A percentile compares a stretch with the other conserved stretches of the same genome.
Conservation (phyloP, 2,797 vertebrate species). For the Sparidentex hasta region DNA sequence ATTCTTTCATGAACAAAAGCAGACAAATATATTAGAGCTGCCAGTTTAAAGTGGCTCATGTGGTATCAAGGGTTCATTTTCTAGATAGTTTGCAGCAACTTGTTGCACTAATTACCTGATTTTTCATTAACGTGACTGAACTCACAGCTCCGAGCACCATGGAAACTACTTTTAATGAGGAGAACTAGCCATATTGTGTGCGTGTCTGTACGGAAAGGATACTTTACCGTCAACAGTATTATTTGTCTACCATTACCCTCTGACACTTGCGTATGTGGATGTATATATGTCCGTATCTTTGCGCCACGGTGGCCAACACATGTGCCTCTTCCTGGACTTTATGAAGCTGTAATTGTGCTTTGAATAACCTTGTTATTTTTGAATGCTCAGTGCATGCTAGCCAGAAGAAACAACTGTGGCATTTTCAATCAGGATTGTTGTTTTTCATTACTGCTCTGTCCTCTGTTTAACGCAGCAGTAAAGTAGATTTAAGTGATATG, state of each 20-base stretch:
- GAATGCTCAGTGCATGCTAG: constrained; percentile 28
- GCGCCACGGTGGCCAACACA: not conserved
- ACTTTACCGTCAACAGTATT: not conserved
- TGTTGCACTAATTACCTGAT: constrained; percentile 44
- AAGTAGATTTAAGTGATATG: constrained; percentile 56
- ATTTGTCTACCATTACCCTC: not conserved
- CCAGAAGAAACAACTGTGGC: constrained; percentile 37
- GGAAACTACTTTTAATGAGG: constrained; percentile 53
- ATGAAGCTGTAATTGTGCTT: constrained; percentile 42
- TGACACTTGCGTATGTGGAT: not conserved
- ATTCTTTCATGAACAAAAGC: constrained; percentile 18
- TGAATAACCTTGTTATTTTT: constrained; percentile 33
- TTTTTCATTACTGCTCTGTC: constrained; percentile 58
- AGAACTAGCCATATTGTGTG: not conserved
- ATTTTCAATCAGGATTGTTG: constrained; percentile 55
- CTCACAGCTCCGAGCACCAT: constrained; percentile 34
- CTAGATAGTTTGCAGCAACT: constrained; percentile 36
- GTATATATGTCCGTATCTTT: not conserved
- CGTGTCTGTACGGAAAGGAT: not conserved
- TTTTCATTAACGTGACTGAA: constrained; percentile 48
- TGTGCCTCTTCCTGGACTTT: constrained; percentile 13
- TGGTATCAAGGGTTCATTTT: constrained; percentile 14
- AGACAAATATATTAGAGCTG: constrained; percentile 2
- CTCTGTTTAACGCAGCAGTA: constrained; percentile 52
- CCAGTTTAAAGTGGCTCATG: constrained; percentile 19